Conservation (phyloP, 1,140 invertebrate genomes). For the Acarapis woodi region DNA sequence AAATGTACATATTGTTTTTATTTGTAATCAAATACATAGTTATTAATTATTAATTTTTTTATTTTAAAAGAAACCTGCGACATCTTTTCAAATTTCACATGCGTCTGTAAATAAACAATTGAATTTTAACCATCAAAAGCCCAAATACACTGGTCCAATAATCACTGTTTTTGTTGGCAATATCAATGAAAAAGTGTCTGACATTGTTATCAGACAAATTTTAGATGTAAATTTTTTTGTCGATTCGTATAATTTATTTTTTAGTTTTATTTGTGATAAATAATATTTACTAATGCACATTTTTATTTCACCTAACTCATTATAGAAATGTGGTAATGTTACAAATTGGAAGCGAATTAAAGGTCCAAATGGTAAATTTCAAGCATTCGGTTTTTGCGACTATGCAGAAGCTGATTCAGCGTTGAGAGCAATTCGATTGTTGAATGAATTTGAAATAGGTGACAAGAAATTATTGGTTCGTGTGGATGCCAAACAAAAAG, state of each 20-base stretch:
- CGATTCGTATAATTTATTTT: slow-evolving; percentile 14
- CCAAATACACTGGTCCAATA: slow-evolving; percentile 33
- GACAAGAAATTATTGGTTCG: slow-evolving; percentile 80
- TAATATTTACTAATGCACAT: too few species aligned
- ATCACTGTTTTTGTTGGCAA: slow-evolving; percentile 97
- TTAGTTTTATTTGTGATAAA: not conserved
- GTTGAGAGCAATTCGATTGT: slow-evolving; percentile 59
- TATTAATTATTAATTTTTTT: not conserved
- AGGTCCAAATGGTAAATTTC: slow-evolving; percentile 31
- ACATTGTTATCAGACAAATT: slow-evolving; percentile 73
- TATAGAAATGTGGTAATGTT: slow-evolving; percentile 47
- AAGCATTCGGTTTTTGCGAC: slow-evolving; percentile 94
- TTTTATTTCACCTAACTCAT: too few species aligned
- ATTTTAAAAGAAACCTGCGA: not conserved
- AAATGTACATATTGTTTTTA: not conserved
- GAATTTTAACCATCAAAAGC: not conserved
- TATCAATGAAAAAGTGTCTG: slow-evolving; percentile 77
- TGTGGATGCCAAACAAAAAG: slow-evolving; percentile 92
- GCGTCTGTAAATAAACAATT: not conserved
- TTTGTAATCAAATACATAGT: not conserved
- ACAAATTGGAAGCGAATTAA: slow-evolving; percentile 90
- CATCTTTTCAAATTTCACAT: not conserved
- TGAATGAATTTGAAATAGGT: slow-evolving; percentile 76
- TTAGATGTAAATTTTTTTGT: too few species aligned
- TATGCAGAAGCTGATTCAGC: slow-evolving; percentile 77